phyloP scores from a whole-genome alignment of 2,113 vertebrate genomes.

The Charadrius vociferus region DNA sequence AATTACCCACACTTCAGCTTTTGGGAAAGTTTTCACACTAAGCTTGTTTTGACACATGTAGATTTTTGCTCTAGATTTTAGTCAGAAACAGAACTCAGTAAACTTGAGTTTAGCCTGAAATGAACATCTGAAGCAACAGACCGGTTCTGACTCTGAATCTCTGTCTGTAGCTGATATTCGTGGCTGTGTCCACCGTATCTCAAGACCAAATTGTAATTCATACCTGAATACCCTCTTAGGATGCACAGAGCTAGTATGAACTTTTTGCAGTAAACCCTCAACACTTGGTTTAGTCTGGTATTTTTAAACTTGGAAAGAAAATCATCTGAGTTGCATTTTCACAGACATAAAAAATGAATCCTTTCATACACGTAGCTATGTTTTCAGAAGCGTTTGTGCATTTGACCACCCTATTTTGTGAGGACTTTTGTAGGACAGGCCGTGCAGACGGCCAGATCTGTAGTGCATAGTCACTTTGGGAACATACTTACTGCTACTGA shows the following conservation, averaged over 20 bases:
- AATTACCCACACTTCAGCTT: not conserved
- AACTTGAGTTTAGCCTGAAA: not conserved
- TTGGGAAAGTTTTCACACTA: not conserved
- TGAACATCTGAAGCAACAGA: not conserved
- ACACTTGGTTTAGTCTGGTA: rapidly evolving
- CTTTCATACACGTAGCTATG: rapidly evolving
- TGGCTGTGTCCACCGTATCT: not conserved
- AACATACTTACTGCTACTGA: not conserved
- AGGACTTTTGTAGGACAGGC: not conserved
- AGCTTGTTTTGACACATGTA: not conserved
- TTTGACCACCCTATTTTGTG: not conserved
- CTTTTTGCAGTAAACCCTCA: not conserved
- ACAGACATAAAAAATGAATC: not conserved
- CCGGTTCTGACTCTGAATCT: not conserved
- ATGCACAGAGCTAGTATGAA: too few species aligned
- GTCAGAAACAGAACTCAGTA: not conserved
- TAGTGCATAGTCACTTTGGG: not conserved
- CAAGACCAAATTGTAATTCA: not conserved
- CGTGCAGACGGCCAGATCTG: not conserved
- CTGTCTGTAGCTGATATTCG: not conserved
- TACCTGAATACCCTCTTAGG: not conserved
- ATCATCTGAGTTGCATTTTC: not conserved
- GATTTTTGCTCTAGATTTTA: not conserved
- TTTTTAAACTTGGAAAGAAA: not conserved
- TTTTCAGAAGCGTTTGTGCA: not conserved